Conservation (phyloP, 2,888 invertebrate genomes). For the Agapetus fuscipes region DNA sequence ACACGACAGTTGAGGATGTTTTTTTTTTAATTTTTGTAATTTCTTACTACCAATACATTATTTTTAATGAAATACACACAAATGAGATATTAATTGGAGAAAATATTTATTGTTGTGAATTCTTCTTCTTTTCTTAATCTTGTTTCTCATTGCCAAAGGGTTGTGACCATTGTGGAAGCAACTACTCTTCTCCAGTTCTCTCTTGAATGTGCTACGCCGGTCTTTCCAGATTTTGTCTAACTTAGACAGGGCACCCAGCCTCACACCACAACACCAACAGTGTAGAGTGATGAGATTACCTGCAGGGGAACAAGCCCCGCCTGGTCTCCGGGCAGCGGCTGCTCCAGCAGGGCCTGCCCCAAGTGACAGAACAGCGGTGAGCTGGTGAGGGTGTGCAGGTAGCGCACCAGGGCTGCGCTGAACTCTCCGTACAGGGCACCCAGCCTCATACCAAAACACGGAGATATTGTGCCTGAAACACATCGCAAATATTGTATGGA, state of each 20-base stretch:
- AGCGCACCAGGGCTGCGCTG: constrained; percentile 68
- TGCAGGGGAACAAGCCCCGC: constrained; percentile 39
- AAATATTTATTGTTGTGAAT: background rate
- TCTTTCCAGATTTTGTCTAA: too few relatives aligned
- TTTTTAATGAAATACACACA: background rate
- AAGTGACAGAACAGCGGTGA: constrained; percentile 33
- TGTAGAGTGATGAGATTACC: constrained; percentile 28
- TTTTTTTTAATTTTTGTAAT: background rate
- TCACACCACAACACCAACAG: too few relatives aligned
- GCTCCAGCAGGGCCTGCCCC: constrained; percentile 37
- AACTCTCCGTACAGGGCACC: constrained; percentile 65
- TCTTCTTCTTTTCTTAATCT: background rate
- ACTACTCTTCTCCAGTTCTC: too few relatives aligned
- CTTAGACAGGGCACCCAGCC: too few relatives aligned
- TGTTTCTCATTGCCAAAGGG: too few relatives aligned
- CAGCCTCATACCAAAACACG: constrained; percentile 62
- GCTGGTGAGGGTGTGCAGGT: constrained; percentile 52
- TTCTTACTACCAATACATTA: background rate
- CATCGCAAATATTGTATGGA: constrained; percentile 3
- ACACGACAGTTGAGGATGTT: too few relatives aligned
- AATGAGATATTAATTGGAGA: too few relatives aligned
- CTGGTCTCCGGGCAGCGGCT: constrained; percentile 27
- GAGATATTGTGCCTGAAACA: constrained; percentile 55
- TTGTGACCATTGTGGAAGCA: too few relatives aligned
- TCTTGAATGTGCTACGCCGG: too few relatives aligned